These are phyloP conservation scores for Acrossocheilus fasciatus DNA, from an alignment of 2,797 vertebrate species.

Conservation along the genomic window DNA sequence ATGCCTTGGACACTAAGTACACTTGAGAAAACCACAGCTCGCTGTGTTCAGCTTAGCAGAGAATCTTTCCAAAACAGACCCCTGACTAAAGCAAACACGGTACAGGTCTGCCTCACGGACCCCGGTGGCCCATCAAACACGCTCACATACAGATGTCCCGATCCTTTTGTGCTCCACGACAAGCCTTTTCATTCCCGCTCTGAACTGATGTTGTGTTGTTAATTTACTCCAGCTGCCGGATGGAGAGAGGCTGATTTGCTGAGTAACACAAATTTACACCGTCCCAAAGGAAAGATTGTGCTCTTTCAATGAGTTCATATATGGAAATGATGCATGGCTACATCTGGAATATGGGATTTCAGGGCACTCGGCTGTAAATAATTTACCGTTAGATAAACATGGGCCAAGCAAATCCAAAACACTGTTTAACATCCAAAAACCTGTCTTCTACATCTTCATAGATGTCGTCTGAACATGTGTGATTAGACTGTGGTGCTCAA, in stretches of 20 bases:
- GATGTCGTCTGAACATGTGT: constrained; percentile 22
- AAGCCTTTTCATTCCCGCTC: constrained; percentile 57
- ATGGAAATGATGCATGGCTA: constrained; percentile 51
- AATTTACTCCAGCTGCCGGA: constrained; percentile 63
- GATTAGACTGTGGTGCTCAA: neutral
- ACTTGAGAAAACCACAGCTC: constrained; percentile 65
- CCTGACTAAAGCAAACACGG: constrained; percentile 71
- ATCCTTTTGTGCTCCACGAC: constrained; percentile 68
- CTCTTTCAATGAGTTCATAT: constrained; percentile 55
- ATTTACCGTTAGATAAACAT: constrained; percentile 51
- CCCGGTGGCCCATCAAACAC: constrained; percentile 45
- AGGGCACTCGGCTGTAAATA: constrained; percentile 49
- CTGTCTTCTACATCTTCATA: constrained; percentile 17
- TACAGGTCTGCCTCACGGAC: constrained; percentile 56
- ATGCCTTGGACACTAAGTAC: constrained; percentile 70
- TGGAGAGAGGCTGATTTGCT: constrained; percentile 57
- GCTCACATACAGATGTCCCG: constrained; percentile 59
- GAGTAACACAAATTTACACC: constrained; percentile 63
- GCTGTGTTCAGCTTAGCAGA: constrained; percentile 64
- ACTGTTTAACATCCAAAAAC: constrained; percentile 34
- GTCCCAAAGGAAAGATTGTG: constrained; percentile 54
- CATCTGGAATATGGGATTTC: constrained; percentile 52
- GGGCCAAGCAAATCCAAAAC: constrained; percentile 40
- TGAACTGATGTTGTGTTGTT: constrained; percentile 63
- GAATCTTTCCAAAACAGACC: constrained; percentile 70